Evolutionary conservation across 2,888 invertebrate species (phyloP).

Genomic region (Pollenia amentaria): DNA sequence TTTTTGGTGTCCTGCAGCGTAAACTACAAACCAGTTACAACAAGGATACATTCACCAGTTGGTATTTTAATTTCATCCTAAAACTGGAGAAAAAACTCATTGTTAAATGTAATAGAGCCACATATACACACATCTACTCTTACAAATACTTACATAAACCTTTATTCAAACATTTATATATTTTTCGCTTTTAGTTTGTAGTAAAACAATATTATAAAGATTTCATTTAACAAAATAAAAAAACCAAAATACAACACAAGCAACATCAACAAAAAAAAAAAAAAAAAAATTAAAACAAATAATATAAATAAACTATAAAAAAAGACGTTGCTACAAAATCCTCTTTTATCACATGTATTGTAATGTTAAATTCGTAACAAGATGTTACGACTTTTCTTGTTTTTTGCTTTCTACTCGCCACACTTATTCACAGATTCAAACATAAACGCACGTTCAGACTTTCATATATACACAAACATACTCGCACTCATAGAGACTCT

Average conservation of each 20-base stretch:
- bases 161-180: not conserved
- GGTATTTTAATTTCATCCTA: constrained; percentile 47
- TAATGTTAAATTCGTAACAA: constrained; percentile 67
- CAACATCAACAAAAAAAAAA: too few relatives aligned
- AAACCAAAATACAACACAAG: not conserved
- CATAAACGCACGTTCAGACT: constrained; percentile 3
- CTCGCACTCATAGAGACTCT: too few relatives aligned
- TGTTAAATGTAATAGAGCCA: constrained; percentile 53
- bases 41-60: constrained; percentile 33
- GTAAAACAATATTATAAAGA: constrained; percentile 61
- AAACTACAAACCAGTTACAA: constrained; percentile 3
- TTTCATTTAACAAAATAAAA: constrained; percentile 55
- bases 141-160: not conserved
- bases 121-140: not conserved
- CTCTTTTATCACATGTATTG: constrained; percentile 56
- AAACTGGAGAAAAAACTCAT: not conserved
- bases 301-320: constrained; percentile 58
- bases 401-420: constrained; percentile 40
- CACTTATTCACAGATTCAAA: constrained; percentile 46
- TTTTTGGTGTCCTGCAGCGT: constrained; percentile 44
- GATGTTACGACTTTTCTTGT: constrained; percentile 62
- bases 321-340: constrained; percentile 38
- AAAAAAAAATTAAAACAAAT: constrained; percentile 1
- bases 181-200: constrained; percentile 54
- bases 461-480: not conserved